Evolutionary conservation across 2,888 invertebrate species (phyloP).

Genomic region (Pristionchus maxplancki): DNA sequence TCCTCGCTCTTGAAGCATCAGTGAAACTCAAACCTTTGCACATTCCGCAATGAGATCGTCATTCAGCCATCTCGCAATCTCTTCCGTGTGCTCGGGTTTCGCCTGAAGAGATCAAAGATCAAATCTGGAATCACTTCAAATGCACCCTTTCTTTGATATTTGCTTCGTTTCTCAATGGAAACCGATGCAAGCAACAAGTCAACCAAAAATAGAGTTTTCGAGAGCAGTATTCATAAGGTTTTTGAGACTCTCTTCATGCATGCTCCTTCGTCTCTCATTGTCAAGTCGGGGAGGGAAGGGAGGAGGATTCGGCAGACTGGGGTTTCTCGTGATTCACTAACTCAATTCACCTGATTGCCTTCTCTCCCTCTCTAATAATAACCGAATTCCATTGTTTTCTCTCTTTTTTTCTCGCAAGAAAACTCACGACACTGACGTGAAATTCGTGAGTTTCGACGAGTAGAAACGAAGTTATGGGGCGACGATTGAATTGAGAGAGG

Average conservation of each 20-base stretch:
- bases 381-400: background rate
- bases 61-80: conserved; percentile 80
- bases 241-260: background rate
- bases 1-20: background rate
- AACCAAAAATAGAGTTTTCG: background rate
- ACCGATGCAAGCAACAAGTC: too few relatives aligned
- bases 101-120: conserved; percentile 78
- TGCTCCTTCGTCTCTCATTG: background rate
- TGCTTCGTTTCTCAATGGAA: background rate
- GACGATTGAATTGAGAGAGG: background rate
- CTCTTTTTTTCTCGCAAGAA: background rate
- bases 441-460: background rate
- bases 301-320: background rate
- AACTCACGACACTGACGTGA: background rate
- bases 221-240: too few relatives aligned
- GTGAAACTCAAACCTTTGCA: conserved; percentile 58
- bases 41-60: conserved; percentile 81
- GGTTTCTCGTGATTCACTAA: background rate
- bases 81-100: conserved; percentile 80
- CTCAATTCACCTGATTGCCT: conserved; percentile 4
- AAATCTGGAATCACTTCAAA: too few relatives aligned
- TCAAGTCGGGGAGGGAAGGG: too few relatives aligned
- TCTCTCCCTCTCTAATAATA: background rate
- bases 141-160: background rate
- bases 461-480: background rate